Evolutionary conservation across 2,888 invertebrate genomes (phyloP).

Genomic region (Bedellia somnulentella): DNA sequence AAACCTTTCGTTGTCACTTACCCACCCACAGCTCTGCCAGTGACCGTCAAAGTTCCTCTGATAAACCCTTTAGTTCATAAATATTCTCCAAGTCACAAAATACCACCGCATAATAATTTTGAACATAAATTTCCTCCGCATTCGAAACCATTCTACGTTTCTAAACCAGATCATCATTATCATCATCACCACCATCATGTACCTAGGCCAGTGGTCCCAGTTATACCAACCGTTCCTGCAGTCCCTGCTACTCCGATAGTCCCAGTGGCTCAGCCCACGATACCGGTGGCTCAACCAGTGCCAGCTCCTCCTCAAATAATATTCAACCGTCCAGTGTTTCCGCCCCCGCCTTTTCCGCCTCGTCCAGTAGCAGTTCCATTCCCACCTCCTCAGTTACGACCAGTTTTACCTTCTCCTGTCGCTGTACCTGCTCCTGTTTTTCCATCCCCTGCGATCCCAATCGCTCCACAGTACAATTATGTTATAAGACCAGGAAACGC

Average conservation of each 20-base stretch:
- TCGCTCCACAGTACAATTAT: slow-evolving; percentile 29
- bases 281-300: slow-evolving; percentile 22
- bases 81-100: slow-evolving; percentile 34
- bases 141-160: slow-evolving; percentile 12
- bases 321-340: background rate
- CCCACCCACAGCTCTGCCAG: slow-evolving; percentile 42
- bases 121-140: slow-evolving; percentile 36
- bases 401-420: slow-evolving; percentile 20
- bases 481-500: slow-evolving; percentile 45
- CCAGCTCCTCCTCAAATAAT: slow-evolving; percentile 18
- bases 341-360: background rate
- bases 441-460: slow-evolving; percentile 14
- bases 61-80: slow-evolving; percentile 24
- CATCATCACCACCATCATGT: slow-evolving; percentile 47
- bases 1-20: slow-evolving; percentile 50
- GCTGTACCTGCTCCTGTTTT: slow-evolving; percentile 16
- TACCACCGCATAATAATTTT: slow-evolving; percentile 36
- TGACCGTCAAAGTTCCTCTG: slow-evolving; percentile 45
- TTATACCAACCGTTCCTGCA: slow-evolving; percentile 19
- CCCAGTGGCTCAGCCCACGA: slow-evolving; percentile 11
- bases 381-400: slow-evolving; percentile 22
- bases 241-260: slow-evolving; percentile 13
- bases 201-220: slow-evolving; percentile 31
- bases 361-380: slow-evolving; percentile 13
- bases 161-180: slow-evolving; percentile 40